phyloP scores from a whole-genome alignment of 2,797 vertebrate genomes.

The Acanthis flammea region DNA sequence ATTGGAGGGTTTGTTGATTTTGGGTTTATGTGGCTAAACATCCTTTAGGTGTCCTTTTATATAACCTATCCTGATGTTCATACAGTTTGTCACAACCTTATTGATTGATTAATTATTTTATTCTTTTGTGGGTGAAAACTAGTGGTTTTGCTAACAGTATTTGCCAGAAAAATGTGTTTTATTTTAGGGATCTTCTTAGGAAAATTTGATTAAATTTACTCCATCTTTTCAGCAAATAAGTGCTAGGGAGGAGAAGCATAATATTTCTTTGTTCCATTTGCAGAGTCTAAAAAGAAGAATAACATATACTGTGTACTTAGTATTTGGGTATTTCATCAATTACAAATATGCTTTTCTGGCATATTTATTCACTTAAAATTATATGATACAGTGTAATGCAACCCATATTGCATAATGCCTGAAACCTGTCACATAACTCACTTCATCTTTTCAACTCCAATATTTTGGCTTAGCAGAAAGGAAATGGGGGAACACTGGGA shows the following conservation, averaged over 20 bases:
- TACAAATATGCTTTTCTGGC: conserved; percentile 15
- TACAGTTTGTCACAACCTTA: conserved; percentile 28
- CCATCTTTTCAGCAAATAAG: conserved; percentile 36
- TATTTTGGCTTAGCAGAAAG: conserved; percentile 18
- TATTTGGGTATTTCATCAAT: conserved; percentile 51
- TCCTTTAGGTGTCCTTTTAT: background rate
- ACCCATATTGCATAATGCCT: background rate
- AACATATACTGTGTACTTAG: background rate
- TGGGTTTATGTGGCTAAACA: background rate
- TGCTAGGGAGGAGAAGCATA: background rate
- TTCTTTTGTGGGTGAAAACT: conserved; percentile 35
- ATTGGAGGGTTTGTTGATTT: background rate
- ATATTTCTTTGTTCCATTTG: conserved; percentile 39
- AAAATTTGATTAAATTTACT: conserved; percentile 55
- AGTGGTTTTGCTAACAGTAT: conserved; percentile 48
- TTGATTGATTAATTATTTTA: conserved; percentile 59
- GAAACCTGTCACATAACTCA: conserved; percentile 1
- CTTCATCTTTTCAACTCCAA: conserved; percentile 36
- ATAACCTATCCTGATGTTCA: background rate
- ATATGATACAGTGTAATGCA: background rate
- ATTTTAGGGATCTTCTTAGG: conserved; percentile 41
- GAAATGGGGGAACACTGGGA: background rate
- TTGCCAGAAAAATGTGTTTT: conserved; percentile 29
- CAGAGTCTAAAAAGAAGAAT: background rate
- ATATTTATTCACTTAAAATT: conserved; percentile 27